Evolutionary conservation across 2,888 invertebrate genomes (phyloP).

Genomic region (Lithophane socia): DNA sequence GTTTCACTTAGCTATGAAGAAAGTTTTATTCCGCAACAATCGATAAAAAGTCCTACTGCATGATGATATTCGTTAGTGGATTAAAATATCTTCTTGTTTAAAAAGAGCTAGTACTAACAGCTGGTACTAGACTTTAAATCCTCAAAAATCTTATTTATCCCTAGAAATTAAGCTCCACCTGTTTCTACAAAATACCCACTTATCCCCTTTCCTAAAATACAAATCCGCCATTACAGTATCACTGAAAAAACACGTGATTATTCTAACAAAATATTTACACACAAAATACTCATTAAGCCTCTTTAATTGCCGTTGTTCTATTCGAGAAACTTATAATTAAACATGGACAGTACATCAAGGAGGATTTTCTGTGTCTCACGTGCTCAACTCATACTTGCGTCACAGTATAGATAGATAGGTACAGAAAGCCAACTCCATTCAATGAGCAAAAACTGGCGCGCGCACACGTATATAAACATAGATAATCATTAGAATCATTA

Average conservation of each 20-base stretch:
- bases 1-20: background rate
- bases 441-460: background rate
- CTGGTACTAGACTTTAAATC: constrained; percentile 39
- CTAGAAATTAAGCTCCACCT: constrained; percentile 48
- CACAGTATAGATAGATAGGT: constrained; percentile 62
- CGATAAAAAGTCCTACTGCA: background rate
- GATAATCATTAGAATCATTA: too few species aligned
- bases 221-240: constrained; percentile 44
- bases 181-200: constrained; percentile 53
- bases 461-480: too few species aligned
- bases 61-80: constrained; percentile 3
- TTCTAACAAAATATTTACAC: constrained; percentile 61
- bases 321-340: constrained; percentile 76
- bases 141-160: constrained; percentile 40
- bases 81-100: constrained; percentile 25
- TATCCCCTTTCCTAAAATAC: constrained; percentile 48
- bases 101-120: constrained; percentile 36
- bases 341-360: constrained; percentile 79
- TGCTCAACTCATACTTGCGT: constrained; percentile 74
- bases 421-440: background rate
- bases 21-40: background rate
- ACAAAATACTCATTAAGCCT: constrained; percentile 65
- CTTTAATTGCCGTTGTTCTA: constrained; percentile 75
- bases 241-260: constrained; percentile 53
- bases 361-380: constrained; percentile 80